Evolutionary conservation across 2,113 vertebrate genomes (phyloP).

Genomic region (Kryptolebias marmoratus): DNA sequence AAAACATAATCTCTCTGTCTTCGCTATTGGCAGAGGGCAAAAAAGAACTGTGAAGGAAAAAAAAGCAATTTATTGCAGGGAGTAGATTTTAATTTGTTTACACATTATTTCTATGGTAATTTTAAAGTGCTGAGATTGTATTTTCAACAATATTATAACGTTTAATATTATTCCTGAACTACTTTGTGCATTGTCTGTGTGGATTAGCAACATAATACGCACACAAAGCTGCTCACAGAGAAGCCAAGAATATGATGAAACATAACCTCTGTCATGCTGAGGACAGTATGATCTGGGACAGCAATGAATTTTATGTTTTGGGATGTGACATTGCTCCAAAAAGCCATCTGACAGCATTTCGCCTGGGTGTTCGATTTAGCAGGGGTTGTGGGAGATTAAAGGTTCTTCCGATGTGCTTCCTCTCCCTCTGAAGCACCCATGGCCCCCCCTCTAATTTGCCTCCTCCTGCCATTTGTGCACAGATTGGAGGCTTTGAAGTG

Average conservation of each 20-base stretch:
- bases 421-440: constrained; percentile 54
- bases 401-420: constrained; percentile 64
- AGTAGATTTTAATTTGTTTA: too few species aligned
- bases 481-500: constrained; percentile 66
- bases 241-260: constrained; percentile 27
- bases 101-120: too few species aligned
- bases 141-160: neutral
- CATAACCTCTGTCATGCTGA: constrained; percentile 6
- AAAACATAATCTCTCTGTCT: too few species aligned
- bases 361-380: constrained; percentile 44
- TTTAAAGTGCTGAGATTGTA: too few species aligned
- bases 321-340: constrained; percentile 17
- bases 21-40: too few species aligned
- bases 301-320: constrained; percentile 20
- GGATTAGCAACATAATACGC: constrained; percentile 36
- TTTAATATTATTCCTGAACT: neutral
- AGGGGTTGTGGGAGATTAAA: constrained; percentile 62
- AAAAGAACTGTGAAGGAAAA: too few species aligned
- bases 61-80: too few species aligned
- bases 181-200: constrained; percentile 21
- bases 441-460: constrained; percentile 69
- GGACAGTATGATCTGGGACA: constrained; percentile 35
- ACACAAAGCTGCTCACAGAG: constrained; percentile 12
- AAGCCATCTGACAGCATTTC: constrained; percentile 52
- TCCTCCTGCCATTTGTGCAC: constrained; percentile 60